Conservation (phyloP, 2,797 vertebrate species). For the Crenichthys baileyi region DNA sequence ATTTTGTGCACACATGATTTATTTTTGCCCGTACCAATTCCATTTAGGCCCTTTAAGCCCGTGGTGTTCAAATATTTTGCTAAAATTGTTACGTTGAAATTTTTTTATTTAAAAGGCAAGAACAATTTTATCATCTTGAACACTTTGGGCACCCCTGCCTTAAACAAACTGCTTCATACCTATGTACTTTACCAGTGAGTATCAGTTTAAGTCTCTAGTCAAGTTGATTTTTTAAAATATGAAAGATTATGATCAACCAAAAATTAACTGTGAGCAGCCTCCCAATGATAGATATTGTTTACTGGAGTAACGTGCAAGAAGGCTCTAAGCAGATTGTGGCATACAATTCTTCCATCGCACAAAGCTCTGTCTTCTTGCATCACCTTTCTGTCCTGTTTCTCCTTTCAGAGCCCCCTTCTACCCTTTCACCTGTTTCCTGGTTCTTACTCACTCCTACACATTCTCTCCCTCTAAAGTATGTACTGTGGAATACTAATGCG, state of each 20-base stretch:
- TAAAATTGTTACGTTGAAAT: background rate
- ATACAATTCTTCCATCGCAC: constrained; percentile 32
- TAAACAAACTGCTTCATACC: no score
- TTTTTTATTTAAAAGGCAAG: background rate
- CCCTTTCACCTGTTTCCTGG: constrained; percentile 50
- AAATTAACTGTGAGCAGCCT: background rate
- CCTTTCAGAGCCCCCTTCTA: constrained; percentile 52
- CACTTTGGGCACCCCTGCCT: no score
- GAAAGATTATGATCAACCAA: background rate
- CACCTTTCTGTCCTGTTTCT: constrained; percentile 31
- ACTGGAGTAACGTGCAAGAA: background rate
- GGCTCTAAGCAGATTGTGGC: constrained; percentile 24
- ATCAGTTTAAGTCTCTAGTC: no score
- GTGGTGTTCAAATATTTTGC: background rate
- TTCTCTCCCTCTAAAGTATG: constrained; percentile 52
- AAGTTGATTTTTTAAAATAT: background rate
- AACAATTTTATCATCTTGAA: background rate
- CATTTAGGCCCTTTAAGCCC: background rate
- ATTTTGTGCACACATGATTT: background rate
- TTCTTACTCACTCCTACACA: constrained; percentile 13
- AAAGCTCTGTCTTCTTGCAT: constrained; percentile 24
- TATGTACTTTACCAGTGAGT: no score
- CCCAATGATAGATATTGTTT: background rate
- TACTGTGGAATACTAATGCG: constrained; percentile 82
- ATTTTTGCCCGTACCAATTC: background rate